A percentile compares a stretch with the other conserved stretches of the same genome.
phyloP scores from a whole-genome alignment of 1,140 invertebrate species.

The Habropoda laboriosa region DNA sequence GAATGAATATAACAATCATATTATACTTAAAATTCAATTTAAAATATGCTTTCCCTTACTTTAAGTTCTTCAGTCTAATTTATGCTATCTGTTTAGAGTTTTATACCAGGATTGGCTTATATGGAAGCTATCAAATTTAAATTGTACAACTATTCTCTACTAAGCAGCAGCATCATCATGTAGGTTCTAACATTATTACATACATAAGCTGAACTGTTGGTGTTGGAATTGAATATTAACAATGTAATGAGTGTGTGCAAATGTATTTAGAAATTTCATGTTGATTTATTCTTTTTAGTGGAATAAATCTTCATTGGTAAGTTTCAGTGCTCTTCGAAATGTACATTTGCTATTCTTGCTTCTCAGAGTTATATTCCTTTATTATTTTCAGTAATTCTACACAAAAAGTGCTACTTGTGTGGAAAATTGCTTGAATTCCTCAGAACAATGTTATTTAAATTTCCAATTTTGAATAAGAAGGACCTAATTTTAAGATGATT shows the following conservation, averaged over 20 bases:
- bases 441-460: constrained; percentile 31
- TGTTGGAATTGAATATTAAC: constrained; percentile 11
- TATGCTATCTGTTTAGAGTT: constrained; percentile 23
- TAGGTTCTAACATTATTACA: constrained; percentile 21
- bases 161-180: constrained; percentile 7
- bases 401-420: constrained; percentile 33
- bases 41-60: not conserved
- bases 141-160: not conserved
- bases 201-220: constrained; percentile 2
- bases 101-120: constrained; percentile 33
- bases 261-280: constrained; percentile 29
- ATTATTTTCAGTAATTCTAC: constrained; percentile 45
- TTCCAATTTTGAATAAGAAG: constrained; percentile 5
- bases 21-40: not conserved
- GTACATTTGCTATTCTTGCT: constrained; percentile 21
- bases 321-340: constrained; percentile 16
- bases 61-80: constrained; percentile 20
- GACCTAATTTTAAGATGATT: constrained; percentile 24
- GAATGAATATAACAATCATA: constrained; percentile 1
- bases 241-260: not conserved
- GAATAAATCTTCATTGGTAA: constrained; percentile 36
- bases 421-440: constrained; percentile 26
- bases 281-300: constrained; percentile 39
- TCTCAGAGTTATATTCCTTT: constrained; percentile 34
- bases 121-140: constrained; percentile 26